Conservation (phyloP, 2,113 vertebrate genomes). For the Mohoua ochrocephala region DNA sequence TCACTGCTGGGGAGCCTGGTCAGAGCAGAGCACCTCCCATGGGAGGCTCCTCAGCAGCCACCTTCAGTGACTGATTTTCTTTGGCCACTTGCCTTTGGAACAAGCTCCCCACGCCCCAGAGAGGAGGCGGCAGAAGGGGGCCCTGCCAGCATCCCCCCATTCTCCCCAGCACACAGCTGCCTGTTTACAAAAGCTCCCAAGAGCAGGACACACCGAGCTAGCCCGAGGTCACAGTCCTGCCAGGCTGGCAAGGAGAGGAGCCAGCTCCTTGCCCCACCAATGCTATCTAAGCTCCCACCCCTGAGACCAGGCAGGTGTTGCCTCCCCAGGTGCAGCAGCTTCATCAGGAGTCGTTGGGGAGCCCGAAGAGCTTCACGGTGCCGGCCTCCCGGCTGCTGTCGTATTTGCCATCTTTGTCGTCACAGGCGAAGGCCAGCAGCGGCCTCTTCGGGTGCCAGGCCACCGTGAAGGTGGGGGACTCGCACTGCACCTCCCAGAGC, state of each 20-base stretch:
- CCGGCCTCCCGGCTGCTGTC: conserved; percentile 95
- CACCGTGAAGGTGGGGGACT: conserved; percentile 97
- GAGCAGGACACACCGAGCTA: background rate
- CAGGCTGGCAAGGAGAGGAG: background rate
- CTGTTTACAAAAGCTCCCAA: background rate
- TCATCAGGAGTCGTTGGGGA: conserved; percentile 90
- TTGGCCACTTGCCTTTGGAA: background rate
- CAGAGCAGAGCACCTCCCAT: background rate
- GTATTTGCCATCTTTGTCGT: conserved; percentile 97
- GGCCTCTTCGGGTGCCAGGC: conserved; percentile 98
- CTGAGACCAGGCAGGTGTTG: background rate
- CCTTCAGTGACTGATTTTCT: background rate
- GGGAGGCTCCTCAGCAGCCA: background rate
- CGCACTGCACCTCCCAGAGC: conserved; percentile 98
- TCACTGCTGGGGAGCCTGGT: background rate
- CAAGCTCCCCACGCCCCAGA: background rate
- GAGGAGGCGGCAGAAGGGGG: background rate
- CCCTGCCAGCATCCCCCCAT: background rate
- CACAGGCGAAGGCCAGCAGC: conserved; percentile 92
- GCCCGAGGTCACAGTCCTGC: background rate
- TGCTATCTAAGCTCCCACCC: background rate
- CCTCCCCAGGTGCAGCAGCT: background rate
- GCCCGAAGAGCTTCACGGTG: conserved; percentile 97
- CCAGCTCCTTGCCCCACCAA: background rate
- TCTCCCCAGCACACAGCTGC: background rate